Base-by-base conservation (phyloP, 2,888 invertebrate species). In the Cosmia trapezina region DNA sequence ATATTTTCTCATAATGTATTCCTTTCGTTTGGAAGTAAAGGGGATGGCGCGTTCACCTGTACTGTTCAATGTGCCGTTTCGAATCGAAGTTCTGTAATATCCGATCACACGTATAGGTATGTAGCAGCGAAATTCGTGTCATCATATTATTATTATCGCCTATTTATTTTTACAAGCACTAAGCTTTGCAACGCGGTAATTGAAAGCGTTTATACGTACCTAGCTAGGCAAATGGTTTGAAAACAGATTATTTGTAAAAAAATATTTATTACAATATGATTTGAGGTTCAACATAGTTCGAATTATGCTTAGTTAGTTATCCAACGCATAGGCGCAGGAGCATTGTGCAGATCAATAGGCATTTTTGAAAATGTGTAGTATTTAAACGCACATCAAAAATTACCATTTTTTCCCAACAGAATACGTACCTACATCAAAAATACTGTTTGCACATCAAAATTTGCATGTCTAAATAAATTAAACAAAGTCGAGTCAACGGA, bases 51-150 rank as follows among this genome's bases (percentile, higher is more conserved):
- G 33, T 63, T 73, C 54, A 63, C 47, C 75, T 73, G 54, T 63
- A 56, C 47, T 19, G 75, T 56, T 75, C 28, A 75, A 73, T 56
- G 63, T 75, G n/a, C 33, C 47, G 47, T 33, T 49, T 56, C 63
- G 49, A 49, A 63, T 43, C 33, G 47, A 74, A 62, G 74, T 73
- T 73, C 14, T 19, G 47, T 75, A 49, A 73, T 73, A 74, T 56
- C 28, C 41, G 47, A 73, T 54, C 47, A 63, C 47, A 62, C 17
- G 41, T 28, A 47, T n/a, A 62, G 14, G 41, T 28, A 47, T n/a
- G 17, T n/a, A n/a, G n/a, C 9, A 14, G 12, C 17, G 49, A 49
- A 43, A 28, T 62, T 61, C n/a, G 61, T 22, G 28, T 0, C 17
- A n/a, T 28, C 12, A 22, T 53, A 53, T 19, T 53, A 53, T 53